These are phyloP conservation scores for Pseudomyrmex gracilis DNA, from an alignment of 1,140 invertebrate species.

Conservation along the genomic window DNA sequence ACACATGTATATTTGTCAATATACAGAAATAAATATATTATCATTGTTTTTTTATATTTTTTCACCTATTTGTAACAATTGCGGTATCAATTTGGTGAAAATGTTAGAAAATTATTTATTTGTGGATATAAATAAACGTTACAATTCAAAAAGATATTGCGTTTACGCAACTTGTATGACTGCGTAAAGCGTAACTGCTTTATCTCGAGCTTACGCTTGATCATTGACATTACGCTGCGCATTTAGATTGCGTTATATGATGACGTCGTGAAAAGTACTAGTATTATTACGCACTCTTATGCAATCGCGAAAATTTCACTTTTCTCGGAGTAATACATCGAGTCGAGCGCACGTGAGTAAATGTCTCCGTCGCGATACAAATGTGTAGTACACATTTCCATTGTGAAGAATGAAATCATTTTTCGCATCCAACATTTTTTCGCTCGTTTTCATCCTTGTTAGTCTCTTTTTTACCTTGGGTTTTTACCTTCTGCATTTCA, in stretches of 20 bases:
- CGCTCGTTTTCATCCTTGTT: slow-evolving; percentile 19
- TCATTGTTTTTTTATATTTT: not conserved
- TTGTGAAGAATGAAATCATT: slow-evolving; percentile 30
- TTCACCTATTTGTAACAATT: too few species aligned
- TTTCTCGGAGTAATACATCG: slow-evolving; percentile 73
- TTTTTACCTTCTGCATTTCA: slow-evolving; percentile 5
- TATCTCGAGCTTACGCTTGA: slow-evolving; percentile 36
- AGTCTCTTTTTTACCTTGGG: not conserved
- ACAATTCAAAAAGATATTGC: not conserved
- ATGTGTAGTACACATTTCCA: not conserved
- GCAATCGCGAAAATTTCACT: slow-evolving; percentile 82
- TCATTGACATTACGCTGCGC: slow-evolving; percentile 48
- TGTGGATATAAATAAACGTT: not conserved
- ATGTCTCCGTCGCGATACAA: slow-evolving; percentile 21
- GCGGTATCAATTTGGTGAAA: not conserved
- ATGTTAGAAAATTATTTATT: not conserved
- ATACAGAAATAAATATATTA: too few species aligned
- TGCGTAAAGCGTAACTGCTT: not conserved
- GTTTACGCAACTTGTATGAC: slow-evolving; percentile 32
- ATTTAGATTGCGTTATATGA: slow-evolving; percentile 43
- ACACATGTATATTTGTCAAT: too few species aligned
- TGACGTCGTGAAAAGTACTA: slow-evolving; percentile 74
- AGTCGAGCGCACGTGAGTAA: slow-evolving; percentile 49
- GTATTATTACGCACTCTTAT: slow-evolving; percentile 78
- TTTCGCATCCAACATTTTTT: slow-evolving; percentile 2